These are phyloP conservation scores for Parapristionchus giblindavisi DNA, from an alignment of 2,888 invertebrate species.

Conservation along the genomic window DNA sequence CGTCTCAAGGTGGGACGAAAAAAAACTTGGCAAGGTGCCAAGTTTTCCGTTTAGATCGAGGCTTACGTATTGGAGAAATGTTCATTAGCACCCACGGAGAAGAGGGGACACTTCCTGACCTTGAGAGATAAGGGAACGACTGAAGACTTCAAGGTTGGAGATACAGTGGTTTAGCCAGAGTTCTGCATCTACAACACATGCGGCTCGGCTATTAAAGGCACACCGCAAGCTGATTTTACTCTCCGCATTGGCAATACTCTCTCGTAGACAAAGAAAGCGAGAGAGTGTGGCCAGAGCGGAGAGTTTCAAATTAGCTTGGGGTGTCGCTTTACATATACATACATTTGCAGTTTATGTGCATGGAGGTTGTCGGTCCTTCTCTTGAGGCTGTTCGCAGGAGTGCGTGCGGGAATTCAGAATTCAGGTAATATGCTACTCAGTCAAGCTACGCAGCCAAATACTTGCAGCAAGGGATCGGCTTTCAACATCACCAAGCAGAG, in stretches of 20 bases:
- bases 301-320: no score
- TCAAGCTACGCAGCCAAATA: no score
- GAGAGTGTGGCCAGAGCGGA: no score
- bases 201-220: no score
- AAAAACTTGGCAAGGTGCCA: background rate
- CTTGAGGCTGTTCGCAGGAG: constrained; percentile 14
- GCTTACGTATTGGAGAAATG: constrained; percentile 25
- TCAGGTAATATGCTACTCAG: no score
- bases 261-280: no score
- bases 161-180: no score
- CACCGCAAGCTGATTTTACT: no score
- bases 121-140: constrained; percentile 25
- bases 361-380: constrained; percentile 21
- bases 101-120: constrained; percentile 14
- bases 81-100: constrained; percentile 3
- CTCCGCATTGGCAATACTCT: no score
- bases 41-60: constrained; percentile 5
- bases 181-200: no score
- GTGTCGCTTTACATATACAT: no score
- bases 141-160: constrained; percentile 21
- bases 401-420: constrained; percentile 4
- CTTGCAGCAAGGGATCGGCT: constrained; percentile 14
- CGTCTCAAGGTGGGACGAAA: background rate
- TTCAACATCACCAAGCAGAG: constrained; percentile 6
- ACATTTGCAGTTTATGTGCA: constrained; percentile 11